phyloP scores from a whole-genome alignment of 1,140 invertebrate species.

The Drosophila takahashii region DNA sequence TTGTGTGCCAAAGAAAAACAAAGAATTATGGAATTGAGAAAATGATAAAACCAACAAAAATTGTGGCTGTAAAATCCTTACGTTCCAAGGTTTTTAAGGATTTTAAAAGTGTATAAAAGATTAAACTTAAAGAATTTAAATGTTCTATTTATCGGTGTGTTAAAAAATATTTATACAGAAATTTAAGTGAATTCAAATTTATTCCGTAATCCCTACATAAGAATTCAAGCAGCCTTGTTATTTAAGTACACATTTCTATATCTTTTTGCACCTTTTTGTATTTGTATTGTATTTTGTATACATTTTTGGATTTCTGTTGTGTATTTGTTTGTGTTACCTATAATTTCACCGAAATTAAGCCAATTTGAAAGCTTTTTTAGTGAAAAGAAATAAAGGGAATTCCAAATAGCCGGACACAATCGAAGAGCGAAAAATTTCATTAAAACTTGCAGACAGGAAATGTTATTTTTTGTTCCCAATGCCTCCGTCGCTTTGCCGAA shows the following conservation, averaged over 20 bases:
- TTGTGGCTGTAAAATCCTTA: too few species aligned
- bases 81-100: too few species aligned
- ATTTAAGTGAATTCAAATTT: too few species aligned
- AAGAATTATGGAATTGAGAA: background rate
- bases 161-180: too few species aligned
- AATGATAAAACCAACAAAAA: background rate
- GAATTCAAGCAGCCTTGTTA: too few species aligned
- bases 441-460: conserved; percentile 56
- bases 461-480: conserved; percentile 38
- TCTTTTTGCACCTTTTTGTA: too few species aligned
- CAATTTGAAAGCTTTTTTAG: background rate
- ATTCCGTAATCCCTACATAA: too few species aligned
- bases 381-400: background rate
- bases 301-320: background rate
- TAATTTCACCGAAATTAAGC: background rate
- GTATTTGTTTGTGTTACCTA: background rate
- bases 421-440: conserved; percentile 45
- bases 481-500: conserved; percentile 18
- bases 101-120: background rate
- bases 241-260: too few species aligned
- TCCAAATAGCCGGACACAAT: conserved; percentile 17
- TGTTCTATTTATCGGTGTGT: too few species aligned
- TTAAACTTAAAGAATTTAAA: background rate
- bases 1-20: conserved; percentile 7
- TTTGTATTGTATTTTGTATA: too few species aligned